A percentile compares a stretch with the other conserved stretches of the same genome.
phyloP scores from a whole-genome alignment of 2,888 invertebrate genomes.

The Heliconius sara region DNA sequence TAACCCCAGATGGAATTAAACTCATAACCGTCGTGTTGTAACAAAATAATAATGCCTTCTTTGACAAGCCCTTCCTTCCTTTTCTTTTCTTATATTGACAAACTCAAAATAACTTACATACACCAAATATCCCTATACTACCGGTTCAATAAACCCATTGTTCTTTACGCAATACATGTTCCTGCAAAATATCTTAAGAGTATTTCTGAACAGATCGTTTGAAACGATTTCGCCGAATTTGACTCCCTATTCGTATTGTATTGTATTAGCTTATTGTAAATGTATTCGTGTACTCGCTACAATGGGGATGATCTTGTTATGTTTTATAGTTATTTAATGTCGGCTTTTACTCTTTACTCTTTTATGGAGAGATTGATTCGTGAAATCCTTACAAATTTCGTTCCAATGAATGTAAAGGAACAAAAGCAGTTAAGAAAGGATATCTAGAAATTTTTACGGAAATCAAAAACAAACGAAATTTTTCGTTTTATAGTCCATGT shows the following conservation, averaged over 20 bases:
- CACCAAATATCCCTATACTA: not conserved
- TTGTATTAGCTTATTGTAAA: constrained; percentile 40
- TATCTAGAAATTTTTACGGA: too few species aligned
- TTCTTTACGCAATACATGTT: not conserved
- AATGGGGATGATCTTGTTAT: constrained; percentile 1
- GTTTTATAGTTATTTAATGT: constrained; percentile 19
- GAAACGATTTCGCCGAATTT: constrained; percentile 46
- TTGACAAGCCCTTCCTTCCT: too few species aligned
- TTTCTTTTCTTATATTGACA: not conserved
- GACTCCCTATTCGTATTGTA: constrained; percentile 39
- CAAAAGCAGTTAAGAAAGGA: too few species aligned
- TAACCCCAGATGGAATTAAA: too few species aligned
- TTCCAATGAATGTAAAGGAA: too few species aligned
- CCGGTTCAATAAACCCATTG: constrained; percentile 18
- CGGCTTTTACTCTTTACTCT: too few species aligned
- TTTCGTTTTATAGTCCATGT: too few species aligned
- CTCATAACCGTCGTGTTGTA: too few species aligned
- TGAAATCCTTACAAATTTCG: too few species aligned
- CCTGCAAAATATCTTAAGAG: constrained; percentile 13
- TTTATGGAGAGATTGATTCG: too few species aligned
- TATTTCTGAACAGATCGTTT: constrained; percentile 46
- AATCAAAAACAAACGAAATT: too few species aligned
- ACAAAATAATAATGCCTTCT: too few species aligned
- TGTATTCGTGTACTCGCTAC: not conserved
- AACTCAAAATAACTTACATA: not conserved